Base-by-base conservation (phyloP, 2,888 invertebrate genomes). In the Drosophila bunnanda region DNA sequence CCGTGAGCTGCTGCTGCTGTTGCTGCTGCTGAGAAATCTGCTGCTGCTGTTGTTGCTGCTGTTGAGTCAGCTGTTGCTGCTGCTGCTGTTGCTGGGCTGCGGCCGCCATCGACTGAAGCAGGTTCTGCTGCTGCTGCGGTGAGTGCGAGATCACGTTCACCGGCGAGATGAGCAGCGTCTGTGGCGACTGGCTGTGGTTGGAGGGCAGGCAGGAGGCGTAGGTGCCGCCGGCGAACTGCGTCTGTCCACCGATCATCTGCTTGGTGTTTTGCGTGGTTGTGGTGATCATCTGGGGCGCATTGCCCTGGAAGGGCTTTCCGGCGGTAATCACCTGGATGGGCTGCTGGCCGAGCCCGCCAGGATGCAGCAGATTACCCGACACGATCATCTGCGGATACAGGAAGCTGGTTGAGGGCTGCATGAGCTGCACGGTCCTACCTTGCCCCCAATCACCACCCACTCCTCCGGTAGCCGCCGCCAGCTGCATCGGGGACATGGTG, bases 231-330 rank as follows among this genome's bases (percentile, higher is more conserved):
- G 91, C 80, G 55, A 92, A 92, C 0, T 91, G 91, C 32, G 90
- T 64, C 71, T 91, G 91, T 0, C 90, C 91, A 0, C 91, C 89
- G 25, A 96, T 91, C 74, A 96, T 95, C 89, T 95, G 95, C 89
- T 96, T 96, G 43, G 91, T 81, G 66, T 95, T 95, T 90, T 96
- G 95, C 0, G 92, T 89, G 4, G 92, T 91, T 0, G 96, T 95
- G 0, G 96, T 95, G 43, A 97, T 93, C 96, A 97, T 97, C 89
- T 97, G 97, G 0, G 96, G 96, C 78, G 96, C 95, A 80, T 95
- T 95, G 50, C 96, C 95, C 91, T 96, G 97, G 91, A 97, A 97
- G 5, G 97, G 96, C 90, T 97, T 97, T 30, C 96, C 95, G 22
- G 96, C 95, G 9, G 97, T 95, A 75, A 97, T 89, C 66, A 97